Base-by-base conservation (phyloP, 2,888 invertebrate genomes). In the Shargacucullia verbasci region DNA sequence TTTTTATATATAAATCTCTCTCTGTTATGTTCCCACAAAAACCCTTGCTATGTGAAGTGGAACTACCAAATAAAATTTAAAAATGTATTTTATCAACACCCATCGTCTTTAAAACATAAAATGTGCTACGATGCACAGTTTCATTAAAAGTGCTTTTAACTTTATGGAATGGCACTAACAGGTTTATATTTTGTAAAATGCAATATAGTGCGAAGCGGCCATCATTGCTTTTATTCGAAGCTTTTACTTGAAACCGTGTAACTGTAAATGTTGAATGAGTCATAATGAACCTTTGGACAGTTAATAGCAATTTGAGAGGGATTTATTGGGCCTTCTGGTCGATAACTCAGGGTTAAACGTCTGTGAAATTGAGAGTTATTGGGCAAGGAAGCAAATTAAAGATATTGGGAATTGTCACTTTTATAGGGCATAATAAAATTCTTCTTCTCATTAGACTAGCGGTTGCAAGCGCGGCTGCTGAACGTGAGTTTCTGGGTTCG, bases 111-210 rank as follows among this genome's bases (percentile, higher is more conserved):
- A 29, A 3, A 66, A 44, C 53, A 57, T 62, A 61, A 65, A 76
- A 79, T 38, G 54, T 38, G 57, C 65, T 70, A 77, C 70, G 64
- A 54, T 39, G 59, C 66, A 78, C 61, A 68, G 76, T 77, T 79
- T 78, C 80, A 83, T 83, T 83, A 86, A 87, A 85, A 82, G 83
- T 77, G 86, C 85, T 85, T 84, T 87, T 79, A 84, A 79, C 80
- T 86, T 85, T 85, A 86, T 79, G 76, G 77, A 63, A 68, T 43
- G 59, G 68, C 78, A 64, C 66, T 78, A 48, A 61, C 50, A 57
- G 57, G 46, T 53, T 67, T 69, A 61, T 70, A 57, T 65, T 66
- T 40, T 70, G 60, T 69, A 73, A 72, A 76, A 58, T 66, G 60
- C 59, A 69, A 56, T 59, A 48, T 35, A 54, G 43, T 33, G 29